phyloP scores from a whole-genome alignment of 2,113 vertebrate species.

The Paradoxurus hermaphroditus region DNA sequence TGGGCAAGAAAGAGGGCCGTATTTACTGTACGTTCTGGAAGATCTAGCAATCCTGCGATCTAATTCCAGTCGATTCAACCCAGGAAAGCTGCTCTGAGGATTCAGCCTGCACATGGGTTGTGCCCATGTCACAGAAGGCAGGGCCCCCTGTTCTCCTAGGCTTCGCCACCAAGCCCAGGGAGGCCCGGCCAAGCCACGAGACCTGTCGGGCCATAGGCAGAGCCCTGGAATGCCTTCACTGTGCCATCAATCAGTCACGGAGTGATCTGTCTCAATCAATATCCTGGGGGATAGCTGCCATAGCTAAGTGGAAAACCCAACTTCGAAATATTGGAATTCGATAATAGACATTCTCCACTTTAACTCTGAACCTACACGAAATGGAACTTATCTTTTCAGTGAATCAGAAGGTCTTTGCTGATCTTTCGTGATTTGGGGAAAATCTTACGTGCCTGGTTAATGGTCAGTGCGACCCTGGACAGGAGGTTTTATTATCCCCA shows the following conservation, averaged over 20 bases:
- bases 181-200: background rate
- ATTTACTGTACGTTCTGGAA: background rate
- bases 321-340: background rate
- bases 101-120: fast-evolving
- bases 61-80: background rate
- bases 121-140: fast-evolving
- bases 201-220: background rate
- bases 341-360: background rate
- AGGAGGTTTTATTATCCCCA: background rate
- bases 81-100: background rate
- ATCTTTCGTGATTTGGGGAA: background rate
- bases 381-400: background rate
- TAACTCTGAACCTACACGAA: background rate
- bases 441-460: background rate
- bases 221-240: background rate
- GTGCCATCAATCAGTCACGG: background rate
- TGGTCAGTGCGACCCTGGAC: background rate
- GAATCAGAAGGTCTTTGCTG: background rate
- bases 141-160: background rate
- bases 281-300: background rate
- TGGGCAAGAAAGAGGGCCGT: background rate
- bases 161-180: background rate
- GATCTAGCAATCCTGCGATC: background rate
- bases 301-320: background rate
- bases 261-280: background rate